Base-by-base conservation (phyloP, 2,797 vertebrate species). In the Diceros bicornis region DNA sequence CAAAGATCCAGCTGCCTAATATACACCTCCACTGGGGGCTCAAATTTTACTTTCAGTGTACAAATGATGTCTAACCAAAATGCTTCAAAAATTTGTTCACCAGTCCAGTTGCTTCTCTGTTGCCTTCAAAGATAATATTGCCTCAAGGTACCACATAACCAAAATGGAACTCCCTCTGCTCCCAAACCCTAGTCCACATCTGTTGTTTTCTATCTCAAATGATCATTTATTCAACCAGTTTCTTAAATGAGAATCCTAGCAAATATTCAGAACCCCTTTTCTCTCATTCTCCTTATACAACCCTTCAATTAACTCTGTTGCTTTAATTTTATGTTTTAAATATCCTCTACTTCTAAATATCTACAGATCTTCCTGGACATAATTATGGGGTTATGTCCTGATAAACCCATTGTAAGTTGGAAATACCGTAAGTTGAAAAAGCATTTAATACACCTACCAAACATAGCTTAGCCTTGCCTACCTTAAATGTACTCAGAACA, bases 281-380 rank as follows among this genome's bases (percentile, higher is more conserved):
- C 32, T 92, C 34, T 84, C 29, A 59, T 74, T 85, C 20, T 1
- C 20, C 27, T 32, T 57, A 32, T 52, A 41, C n/a, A 57, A 32
- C 13, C 18, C n/a, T 94, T 41, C 14, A 23, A 52, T 50, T 59
- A 34, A 11, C 32, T 52, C n/a, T 88, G 23, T 89, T 68, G 14
- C n/a, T 72, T 83, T n/a, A 47, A 6, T 82, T 87, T 75, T 83
- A 66, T 72, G 37, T 78, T 91, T 66, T 72, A 87, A 78, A 69
- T 94, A 52, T 62, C 27, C 16, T 61, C 66, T 75, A n/a, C 32
- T n/a, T 87, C 20, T 94, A 79, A 82, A 27, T 61, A 52, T 13
- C 4, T 16, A 14, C 14, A 52, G 50, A 52, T 52, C 50, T 52
- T 52, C 50, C 50, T 52, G 4, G 50, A 52, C 50, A 52, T 52